Base-by-base conservation (phyloP, 1,140 invertebrate genomes). In the Cryptotermes secundus region DNA sequence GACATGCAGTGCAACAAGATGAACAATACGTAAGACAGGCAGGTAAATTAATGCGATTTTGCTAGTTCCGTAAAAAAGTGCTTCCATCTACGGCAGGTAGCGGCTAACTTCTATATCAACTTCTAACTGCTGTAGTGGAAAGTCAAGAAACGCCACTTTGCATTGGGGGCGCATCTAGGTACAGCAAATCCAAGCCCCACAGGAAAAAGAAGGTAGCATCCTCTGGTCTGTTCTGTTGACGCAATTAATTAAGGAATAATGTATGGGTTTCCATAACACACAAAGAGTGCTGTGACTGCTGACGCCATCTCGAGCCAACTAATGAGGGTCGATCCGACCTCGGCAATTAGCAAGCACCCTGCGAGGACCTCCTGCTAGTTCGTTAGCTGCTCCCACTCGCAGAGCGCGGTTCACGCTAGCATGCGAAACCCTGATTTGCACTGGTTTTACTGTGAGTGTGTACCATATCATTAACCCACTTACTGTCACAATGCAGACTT, bases 221-320 rank as follows among this genome's bases (percentile, higher is more conserved):
- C n/a, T 72, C 59, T 4, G 26, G 59, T 72, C 45, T 72, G 59
- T 26, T 9, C 26, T 26, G 59, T n/a, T n/a, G 59, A 72, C 59
- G 9, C 59, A 72, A n/a, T 72, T 72, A 72, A 72, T 72, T 72
- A 72, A 72, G 7, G 59, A 31, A 72, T 72, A 72, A 72, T 72
- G n/a, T 72, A 72, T 72, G 59, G 59, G n/a, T 72, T 72, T 72
- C 59, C n/a, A 14, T 72, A 72, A 72, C n/a, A 72, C 59, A 31
- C 59, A 16, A 9, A 65, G 59, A 72, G 59, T 26, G n/a, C 59
- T 31, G 45, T 49, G 45, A 49, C 59, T n/a, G 59, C 26, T 31
- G 59, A 72, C 59, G 59, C 59, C 59, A 72, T 72, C 59, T 72
- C 59, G 2, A 31, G 59, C n/a, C 59, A n/a, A 72, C 59, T 72